Base-by-base conservation (phyloP, 2,888 invertebrate genomes). In the Campaea margaritaria region DNA sequence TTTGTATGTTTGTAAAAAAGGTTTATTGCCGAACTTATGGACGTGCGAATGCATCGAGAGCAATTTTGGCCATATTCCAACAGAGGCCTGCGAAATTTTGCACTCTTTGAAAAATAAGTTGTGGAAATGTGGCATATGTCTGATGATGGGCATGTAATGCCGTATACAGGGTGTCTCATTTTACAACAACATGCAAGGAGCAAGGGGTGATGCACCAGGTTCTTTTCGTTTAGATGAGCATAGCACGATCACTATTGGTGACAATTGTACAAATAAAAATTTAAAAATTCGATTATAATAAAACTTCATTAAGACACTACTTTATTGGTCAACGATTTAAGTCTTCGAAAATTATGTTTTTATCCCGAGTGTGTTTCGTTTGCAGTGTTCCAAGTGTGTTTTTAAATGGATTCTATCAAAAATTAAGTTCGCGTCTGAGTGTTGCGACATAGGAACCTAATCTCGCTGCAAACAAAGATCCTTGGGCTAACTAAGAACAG, bases 61-160 rank as follows among this genome's bases (percentile, higher is more conserved):
- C 49, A 49, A 39, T 56, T 64, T 65, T 72, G 72, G 69, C 65
- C 14, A 48, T 61, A 51, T 51, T 68, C 66, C 71, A 71, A 69
- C 49, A 14, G 54, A 56, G 56, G 61, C 47, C 57, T 54, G 63
- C 49, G 58, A 64, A 58, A 60, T 64, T 49, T 52, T 54, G 51
- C 58, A 58, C 50, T 55, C 31, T 39, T 51, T 55, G 58, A 55
- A 52, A 58, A 36, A 43, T 52, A 57, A 57, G 39, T 39, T 44
- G 52, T 57, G 27, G 31, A 55, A 44, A 43, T 47, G 44, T 21
- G 21, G 2, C n/a, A 21, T 36, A 34, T 39, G 38, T 44, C 15
- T 47, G 36, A 12, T 21, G 7, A 27, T 9, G 31, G 9, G 31
- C 15, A n/a, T 28, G 28, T 31, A 8, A 41, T 45, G 21, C 8